Percentiles rank a stretch among this genome's conserved stretches.
Conservation (phyloP, 1,140 invertebrate genomes). For the Myzus persicae region DNA sequence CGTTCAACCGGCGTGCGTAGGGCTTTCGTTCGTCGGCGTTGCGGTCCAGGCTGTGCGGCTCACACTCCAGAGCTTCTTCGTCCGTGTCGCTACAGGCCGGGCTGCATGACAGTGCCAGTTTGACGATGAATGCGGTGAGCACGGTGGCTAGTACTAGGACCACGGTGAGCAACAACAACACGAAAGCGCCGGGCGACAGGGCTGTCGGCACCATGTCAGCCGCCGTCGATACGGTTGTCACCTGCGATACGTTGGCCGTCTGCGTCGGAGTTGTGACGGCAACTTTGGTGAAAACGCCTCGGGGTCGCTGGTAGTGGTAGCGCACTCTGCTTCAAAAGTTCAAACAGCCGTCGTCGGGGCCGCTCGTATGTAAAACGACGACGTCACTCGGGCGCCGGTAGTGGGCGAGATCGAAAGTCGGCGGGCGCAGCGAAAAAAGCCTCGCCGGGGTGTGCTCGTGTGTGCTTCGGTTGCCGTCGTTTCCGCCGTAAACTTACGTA, state of each 20-base stretch:
- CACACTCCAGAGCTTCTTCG: background rate
- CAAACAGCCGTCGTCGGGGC: background rate
- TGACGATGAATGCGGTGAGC: background rate
- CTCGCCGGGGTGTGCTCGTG: background rate
- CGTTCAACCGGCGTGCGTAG: background rate
- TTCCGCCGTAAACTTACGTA: background rate
- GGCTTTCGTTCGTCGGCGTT: background rate
- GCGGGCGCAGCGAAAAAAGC: no score
- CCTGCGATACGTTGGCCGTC: background rate
- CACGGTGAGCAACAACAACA: background rate
- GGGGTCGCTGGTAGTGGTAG: no score
- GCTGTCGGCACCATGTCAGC: background rate
- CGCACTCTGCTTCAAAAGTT: background rate
- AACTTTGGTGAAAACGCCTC: background rate
- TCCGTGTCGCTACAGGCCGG: background rate
- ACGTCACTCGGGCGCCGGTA: no score
- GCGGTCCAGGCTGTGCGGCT: no score
- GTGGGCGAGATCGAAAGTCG: background rate
- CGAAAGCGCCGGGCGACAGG: background rate
- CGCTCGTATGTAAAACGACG: background rate
- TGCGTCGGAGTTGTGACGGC: background rate
- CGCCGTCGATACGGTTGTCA: background rate
- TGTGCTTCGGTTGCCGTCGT: background rate
- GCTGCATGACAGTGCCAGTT: background rate
- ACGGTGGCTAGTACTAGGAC: background rate